Percentiles rank a stretch among this genome's conserved stretches.
Evolutionary conservation across 2,113 vertebrate species (phyloP).

Genomic region (Notothenia coriiceps): DNA sequence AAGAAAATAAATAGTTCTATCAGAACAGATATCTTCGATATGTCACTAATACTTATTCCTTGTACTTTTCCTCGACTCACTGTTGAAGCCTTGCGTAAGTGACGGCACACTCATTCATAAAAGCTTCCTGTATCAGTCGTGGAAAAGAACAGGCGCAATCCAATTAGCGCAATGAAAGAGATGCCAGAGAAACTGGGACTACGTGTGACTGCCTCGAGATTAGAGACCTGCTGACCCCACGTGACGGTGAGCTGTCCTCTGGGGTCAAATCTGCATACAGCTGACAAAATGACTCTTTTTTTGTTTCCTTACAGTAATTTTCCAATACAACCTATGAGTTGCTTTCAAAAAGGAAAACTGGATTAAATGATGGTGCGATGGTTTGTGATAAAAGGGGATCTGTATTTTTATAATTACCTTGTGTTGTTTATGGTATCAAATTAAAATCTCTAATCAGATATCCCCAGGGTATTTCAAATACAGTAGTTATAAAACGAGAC

Average conservation of each 20-base stretch:
- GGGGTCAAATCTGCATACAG: neutral
- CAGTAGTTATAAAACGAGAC: neutral
- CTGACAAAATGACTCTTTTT: neutral
- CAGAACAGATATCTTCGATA: neutral
- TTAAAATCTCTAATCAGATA: neutral
- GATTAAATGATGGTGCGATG: too few species aligned
- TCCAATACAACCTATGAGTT: too few species aligned
- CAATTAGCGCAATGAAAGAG: conserved; percentile 66
- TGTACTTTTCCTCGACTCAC: neutral
- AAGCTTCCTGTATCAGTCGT: conserved; percentile 42
- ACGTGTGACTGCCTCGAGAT: conserved; percentile 41
- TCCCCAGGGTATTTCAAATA: neutral
- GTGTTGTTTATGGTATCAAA: neutral
- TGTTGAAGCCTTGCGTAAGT: neutral
- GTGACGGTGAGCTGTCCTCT: conserved; percentile 18
- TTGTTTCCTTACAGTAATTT: neutral
- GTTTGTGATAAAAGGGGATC: neutral
- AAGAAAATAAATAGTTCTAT: neutral
- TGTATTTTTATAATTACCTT: neutral
- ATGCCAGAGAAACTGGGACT: conserved; percentile 55
- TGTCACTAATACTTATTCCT: neutral
- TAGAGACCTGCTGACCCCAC: conserved; percentile 44
- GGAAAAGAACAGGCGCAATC: conserved; percentile 63
- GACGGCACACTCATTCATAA: conserved; percentile 35
- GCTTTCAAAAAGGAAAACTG: too few species aligned